These are phyloP conservation scores for Argynnis bischoffii DNA, from an alignment of 2,888 invertebrate species.

Conservation along the genomic window DNA sequence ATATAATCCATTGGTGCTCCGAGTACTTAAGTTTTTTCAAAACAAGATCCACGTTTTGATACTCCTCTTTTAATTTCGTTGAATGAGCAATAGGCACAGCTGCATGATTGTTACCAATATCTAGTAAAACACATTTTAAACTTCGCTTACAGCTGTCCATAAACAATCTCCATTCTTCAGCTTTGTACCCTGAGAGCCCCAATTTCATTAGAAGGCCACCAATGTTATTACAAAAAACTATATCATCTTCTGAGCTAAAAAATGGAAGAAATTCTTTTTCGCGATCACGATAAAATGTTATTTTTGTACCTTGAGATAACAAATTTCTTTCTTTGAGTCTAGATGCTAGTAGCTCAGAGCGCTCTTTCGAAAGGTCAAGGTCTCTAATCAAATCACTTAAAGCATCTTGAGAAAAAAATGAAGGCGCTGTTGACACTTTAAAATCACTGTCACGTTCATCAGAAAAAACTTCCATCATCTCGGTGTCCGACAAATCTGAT, in stretches of 20 bases:
- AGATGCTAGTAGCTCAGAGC: slow-evolving; percentile 26
- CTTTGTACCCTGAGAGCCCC: slow-evolving; percentile 17
- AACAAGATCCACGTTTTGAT: slow-evolving; percentile 22
- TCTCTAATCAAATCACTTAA: slow-evolving; percentile 32
- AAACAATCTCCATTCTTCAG: slow-evolving; percentile 22
- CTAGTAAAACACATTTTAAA: slow-evolving; percentile 32
- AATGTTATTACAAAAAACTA: slow-evolving; percentile 27
- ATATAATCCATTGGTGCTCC: slow-evolving; percentile 30
- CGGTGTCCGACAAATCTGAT: slow-evolving; percentile 1
- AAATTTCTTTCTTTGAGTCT: slow-evolving; percentile 32
- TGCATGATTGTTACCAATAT: slow-evolving; percentile 35
- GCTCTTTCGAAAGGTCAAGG: slow-evolving; percentile 24
- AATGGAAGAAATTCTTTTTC: slow-evolving; percentile 13
- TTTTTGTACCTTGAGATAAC: slow-evolving; percentile 21
- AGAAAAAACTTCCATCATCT: background rate
- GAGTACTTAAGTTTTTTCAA: slow-evolving; percentile 27
- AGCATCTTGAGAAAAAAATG: slow-evolving; percentile 27
- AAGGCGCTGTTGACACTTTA: slow-evolving; percentile 10
- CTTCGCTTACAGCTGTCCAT: slow-evolving; percentile 27
- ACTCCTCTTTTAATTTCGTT: slow-evolving; percentile 26
- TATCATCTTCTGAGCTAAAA: slow-evolving; percentile 17
- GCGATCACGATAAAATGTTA: slow-evolving; percentile 27
- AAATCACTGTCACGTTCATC: background rate
- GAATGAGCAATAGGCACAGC: slow-evolving; percentile 28
- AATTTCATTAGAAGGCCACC: slow-evolving; percentile 16